Evolutionary conservation across 2,113 vertebrate genomes (phyloP), one percentile per base, ranked within the genome.

Genomic region (Vireo altiloquus): DNA sequence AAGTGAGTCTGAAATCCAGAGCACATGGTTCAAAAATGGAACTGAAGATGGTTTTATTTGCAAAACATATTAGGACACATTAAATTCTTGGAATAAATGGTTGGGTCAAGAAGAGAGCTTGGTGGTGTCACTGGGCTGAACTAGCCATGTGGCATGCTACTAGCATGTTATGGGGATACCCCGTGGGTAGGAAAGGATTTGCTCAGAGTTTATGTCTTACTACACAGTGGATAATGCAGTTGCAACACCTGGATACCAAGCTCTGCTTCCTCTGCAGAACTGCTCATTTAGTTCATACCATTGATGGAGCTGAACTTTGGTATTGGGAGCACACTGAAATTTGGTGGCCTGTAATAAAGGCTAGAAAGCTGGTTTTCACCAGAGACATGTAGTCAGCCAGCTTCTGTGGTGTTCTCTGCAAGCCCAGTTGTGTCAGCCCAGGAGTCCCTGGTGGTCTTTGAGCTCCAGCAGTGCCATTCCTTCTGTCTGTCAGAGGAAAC

Each of bases 41-140:
- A 59, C 31, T 70, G 30, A 3, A 49, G 30, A 23, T 54, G 1
- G 1, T 11, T 54, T 39, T 39, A 31, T 69, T 72, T 8, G 52
- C 35, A 42, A 53, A 31, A 90, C 6, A 2, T 31, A 15, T 5
- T 35, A 77, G n/a, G 33, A 33, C 30, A 22, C 0, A 0, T 2
- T 60, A 60, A n/a, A 28, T 64, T 89, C 22, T 61, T 77, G 50
- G 37, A 65, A 37, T 49, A 68, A 76, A 10, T 23, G 47, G 6
- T 10, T 94, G 63, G 18, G 42, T 61, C 60, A 27, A 39, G 59
- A 80, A 42, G 11, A 66, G 64, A 83, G 50, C 33, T 91, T 74
- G 42, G 21, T 81, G 16, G 20, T 89, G 23, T 77, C 40, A 23
- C 50, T 61, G 77, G 25, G 15, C 54, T 66, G 46, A 86, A 11